Evolutionary conservation across 2,113 vertebrate genomes (phyloP).

Genomic region (Mirza zaza): DNA sequence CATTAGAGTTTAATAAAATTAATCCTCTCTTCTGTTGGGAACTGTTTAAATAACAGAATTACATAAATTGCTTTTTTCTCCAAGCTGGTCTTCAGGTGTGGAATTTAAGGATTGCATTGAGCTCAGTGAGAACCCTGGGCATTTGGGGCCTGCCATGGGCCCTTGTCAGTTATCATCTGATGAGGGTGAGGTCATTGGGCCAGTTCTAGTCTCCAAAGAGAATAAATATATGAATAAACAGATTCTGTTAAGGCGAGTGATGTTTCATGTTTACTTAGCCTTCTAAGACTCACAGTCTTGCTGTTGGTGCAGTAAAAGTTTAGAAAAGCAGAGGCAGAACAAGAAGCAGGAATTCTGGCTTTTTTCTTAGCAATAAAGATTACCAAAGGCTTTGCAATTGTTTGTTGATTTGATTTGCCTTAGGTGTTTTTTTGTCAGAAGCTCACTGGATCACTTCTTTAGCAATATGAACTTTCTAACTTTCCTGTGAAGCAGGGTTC

Average conservation of each 20-base stretch:
- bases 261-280: background rate
- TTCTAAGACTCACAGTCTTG: background rate
- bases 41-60: background rate
- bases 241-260: background rate
- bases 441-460: background rate
- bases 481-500: background rate
- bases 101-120: background rate
- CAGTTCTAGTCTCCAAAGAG: background rate
- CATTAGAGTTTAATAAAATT: background rate
- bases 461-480: constrained; percentile 31
- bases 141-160: background rate
- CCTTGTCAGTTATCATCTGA: background rate
- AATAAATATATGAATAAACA: background rate
- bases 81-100: background rate
- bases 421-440: background rate
- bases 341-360: fast-evolving
- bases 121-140: background rate
- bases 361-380: background rate
- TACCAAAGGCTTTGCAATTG: background rate
- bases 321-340: background rate
- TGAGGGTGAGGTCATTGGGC: background rate
- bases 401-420: constrained; percentile 3
- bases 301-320: background rate
- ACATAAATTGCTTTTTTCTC: background rate
- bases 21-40: background rate